Evolutionary conservation across 2,888 invertebrate species (phyloP).

Genomic region (Cosmia trapezina): DNA sequence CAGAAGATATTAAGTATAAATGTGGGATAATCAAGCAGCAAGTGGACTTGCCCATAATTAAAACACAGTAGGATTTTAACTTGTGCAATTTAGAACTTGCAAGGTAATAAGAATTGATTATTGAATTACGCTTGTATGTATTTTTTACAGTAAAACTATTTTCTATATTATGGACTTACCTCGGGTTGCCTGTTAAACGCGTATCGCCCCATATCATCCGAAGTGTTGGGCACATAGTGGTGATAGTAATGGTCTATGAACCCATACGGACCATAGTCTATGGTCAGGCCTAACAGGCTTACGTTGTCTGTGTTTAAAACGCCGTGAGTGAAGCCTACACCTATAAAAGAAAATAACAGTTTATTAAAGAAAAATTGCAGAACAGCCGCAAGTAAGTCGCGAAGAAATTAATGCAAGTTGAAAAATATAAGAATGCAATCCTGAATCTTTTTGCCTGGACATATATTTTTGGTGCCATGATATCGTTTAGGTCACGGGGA

Average conservation of each 20-base stretch:
- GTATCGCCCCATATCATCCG: conserved; percentile 84
- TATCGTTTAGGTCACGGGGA: no score
- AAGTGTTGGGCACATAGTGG: conserved; percentile 82
- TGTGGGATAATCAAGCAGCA: neutral
- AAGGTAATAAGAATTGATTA: neutral
- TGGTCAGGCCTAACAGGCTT: conserved; percentile 91
- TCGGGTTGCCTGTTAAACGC: conserved; percentile 81
- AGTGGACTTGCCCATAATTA: neutral
- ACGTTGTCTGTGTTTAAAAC: conserved; percentile 91
- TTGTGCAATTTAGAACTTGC: neutral
- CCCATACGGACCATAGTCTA: conserved; percentile 92
- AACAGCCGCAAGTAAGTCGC: no score
- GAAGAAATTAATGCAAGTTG: no score
- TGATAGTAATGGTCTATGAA: conserved; percentile 83
- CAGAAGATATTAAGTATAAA: neutral
- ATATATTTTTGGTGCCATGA: no score
- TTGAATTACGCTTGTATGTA: neutral
- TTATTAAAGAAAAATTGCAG: neutral
- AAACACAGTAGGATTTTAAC: neutral
- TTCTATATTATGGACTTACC: conserved; percentile 66
- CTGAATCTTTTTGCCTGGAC: no score
- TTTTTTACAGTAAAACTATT: neutral
- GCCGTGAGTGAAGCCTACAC: conserved; percentile 91
- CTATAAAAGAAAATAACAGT: conserved; percentile 60
- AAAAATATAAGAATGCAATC: no score